These are phyloP conservation scores for Cylloceria caligata DNA, from an alignment of 2,888 invertebrate species.

Conservation along the genomic window DNA sequence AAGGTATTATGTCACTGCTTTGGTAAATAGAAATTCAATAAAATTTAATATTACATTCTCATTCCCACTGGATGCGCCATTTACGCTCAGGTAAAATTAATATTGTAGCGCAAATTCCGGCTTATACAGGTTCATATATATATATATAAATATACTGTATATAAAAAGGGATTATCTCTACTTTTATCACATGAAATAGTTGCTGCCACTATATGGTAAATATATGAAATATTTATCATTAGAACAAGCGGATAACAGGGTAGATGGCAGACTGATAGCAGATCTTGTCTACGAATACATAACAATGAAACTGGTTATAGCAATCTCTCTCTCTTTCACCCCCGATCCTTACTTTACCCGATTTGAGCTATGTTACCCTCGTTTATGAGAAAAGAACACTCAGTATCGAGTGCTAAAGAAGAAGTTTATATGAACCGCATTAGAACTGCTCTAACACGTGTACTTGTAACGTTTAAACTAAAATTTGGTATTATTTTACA, in stretches of 20 bases:
- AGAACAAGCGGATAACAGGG: neutral
- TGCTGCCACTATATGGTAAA: neutral
- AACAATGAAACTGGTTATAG: too few relatives aligned
- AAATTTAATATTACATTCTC: neutral
- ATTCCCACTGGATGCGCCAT: neutral
- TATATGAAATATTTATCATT: conserved; percentile 2
- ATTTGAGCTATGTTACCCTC: conserved; percentile 38
- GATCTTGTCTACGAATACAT: neutral
- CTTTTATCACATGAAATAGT: neutral
- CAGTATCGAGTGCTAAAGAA: neutral
- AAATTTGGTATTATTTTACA: neutral
- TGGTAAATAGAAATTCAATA: neutral
- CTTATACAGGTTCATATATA: too few relatives aligned
- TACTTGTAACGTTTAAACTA: neutral
- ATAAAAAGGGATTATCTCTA: neutral
- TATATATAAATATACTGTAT: neutral
- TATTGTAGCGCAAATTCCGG: neutral
- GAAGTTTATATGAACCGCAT: neutral
- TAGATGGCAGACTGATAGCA: neutral
- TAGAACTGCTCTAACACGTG: neutral
- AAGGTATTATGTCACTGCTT: neutral
- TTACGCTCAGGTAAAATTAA: conserved; percentile 1
- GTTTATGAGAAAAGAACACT: conserved; percentile 77
- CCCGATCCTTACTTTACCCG: neutral
- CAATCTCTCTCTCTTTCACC: conserved; percentile 2